Percentiles rank a stretch among this genome's conserved stretches.
These are phyloP conservation scores for Polyommatus iphigenia DNA, from an alignment of 2,888 invertebrate genomes.

Conservation along the genomic window DNA sequence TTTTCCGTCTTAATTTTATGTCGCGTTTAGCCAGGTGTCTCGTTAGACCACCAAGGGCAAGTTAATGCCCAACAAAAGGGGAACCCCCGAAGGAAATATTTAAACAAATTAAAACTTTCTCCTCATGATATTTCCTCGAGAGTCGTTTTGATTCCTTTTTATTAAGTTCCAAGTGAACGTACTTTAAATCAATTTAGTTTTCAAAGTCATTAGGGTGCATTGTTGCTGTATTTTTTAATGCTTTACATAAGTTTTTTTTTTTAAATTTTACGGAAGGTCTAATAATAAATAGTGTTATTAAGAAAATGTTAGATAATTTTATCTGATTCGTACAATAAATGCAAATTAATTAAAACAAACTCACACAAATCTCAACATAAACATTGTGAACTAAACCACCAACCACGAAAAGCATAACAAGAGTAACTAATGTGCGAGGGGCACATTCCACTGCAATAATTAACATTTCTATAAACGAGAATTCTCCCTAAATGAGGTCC, in stretches of 20 bases:
- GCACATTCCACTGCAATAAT: neutral
- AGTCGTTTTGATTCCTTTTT: slow-evolving; percentile 61
- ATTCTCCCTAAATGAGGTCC: slow-evolving; percentile 26
- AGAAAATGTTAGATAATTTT: neutral
- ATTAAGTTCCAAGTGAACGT: slow-evolving; percentile 49
- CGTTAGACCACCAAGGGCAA: slow-evolving; percentile 69
- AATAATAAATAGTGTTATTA: neutral
- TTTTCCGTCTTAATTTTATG: slow-evolving; percentile 77
- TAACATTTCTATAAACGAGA: slow-evolving; percentile 21
- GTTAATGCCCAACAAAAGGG: slow-evolving; percentile 67
- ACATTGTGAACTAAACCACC: neutral
- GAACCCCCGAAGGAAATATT: slow-evolving; percentile 69
- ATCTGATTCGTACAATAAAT: neutral
- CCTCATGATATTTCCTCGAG: slow-evolving; percentile 63
- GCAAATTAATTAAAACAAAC: neutral
- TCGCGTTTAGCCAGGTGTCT: slow-evolving; percentile 76
- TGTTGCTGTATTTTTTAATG: neutral
- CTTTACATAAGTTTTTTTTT: neutral
- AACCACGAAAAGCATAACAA: slow-evolving; percentile 12
- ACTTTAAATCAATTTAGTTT: slow-evolving; percentile 44
- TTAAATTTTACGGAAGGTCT: neutral
- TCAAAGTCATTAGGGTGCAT: neutral
- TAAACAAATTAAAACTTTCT: slow-evolving; percentile 79
- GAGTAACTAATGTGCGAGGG: neutral
- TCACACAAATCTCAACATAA: neutral